Conservation (phyloP, 2,113 vertebrate genomes). For the Papio anubis region DNA sequence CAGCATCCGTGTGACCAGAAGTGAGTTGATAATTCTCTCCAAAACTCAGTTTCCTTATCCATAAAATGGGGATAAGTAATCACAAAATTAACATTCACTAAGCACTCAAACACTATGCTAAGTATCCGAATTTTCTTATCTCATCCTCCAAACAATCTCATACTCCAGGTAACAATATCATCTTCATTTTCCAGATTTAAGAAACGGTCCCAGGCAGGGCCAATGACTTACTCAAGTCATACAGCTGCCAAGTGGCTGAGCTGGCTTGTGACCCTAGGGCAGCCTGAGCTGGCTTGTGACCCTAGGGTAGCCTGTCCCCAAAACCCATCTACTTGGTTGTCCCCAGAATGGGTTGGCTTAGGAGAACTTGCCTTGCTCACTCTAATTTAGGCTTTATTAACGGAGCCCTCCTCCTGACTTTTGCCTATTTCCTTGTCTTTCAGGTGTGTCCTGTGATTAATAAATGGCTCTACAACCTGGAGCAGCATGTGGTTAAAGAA, state of each 20-base stretch:
- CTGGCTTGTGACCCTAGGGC: not conserved
- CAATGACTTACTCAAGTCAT: not conserved
- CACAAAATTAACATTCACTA: not conserved
- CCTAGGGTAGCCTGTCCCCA: not conserved
- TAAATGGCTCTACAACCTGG: not conserved
- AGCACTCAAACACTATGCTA: not conserved
- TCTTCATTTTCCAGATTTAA: not conserved
- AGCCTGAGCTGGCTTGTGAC: not conserved
- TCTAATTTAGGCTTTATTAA: no score
- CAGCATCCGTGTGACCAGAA: not conserved
- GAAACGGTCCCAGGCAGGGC: not conserved
- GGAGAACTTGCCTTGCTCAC: not conserved
- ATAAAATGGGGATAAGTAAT: not conserved
- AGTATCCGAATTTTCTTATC: not conserved
- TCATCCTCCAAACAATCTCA: not conserved
- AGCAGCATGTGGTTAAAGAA: accelerated
- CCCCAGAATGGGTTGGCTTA: not conserved
- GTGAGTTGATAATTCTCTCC: not conserved
- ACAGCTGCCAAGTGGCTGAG: not conserved
- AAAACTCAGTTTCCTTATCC: not conserved
- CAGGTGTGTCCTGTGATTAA: not conserved
- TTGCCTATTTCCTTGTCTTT: not conserved
- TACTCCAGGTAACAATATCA: not conserved
- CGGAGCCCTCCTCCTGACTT: not conserved
- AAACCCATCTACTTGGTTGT: not conserved